Percentiles rank a stretch among this genome's conserved stretches.
Evolutionary conservation across 2,888 invertebrate genomes (phyloP).

Genomic region (Andrena hattorfiana): DNA sequence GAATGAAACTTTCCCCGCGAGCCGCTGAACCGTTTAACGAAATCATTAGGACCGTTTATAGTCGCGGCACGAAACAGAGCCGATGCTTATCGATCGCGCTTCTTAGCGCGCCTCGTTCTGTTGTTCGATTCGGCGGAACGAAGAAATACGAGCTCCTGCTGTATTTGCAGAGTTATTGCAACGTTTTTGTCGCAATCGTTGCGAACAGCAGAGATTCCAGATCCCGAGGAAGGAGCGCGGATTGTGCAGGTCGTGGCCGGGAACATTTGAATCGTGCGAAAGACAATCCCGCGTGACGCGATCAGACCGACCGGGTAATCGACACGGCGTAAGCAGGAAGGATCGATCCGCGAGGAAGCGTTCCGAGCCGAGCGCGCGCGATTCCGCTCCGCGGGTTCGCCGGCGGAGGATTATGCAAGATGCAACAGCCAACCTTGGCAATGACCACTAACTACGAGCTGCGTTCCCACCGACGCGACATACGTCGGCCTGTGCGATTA

Average conservation of each 20-base stretch:
- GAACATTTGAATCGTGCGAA: not conserved
- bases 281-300: not conserved
- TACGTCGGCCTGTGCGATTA: constrained; percentile 47
- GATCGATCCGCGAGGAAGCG: too few relatives aligned
- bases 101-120: not conserved
- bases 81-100: too few relatives aligned
- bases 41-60: constrained; percentile 6
- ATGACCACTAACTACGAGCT: constrained; percentile 62
- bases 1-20: not conserved
- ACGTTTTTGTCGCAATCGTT: not conserved
- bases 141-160: not conserved
- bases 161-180: not conserved
- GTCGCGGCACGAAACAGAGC: not conserved
- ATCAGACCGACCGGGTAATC: not conserved
- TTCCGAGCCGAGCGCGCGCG: constrained; percentile 6
- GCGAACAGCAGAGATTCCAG: too few relatives aligned
- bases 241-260: constrained; percentile 5
- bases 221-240: not conserved
- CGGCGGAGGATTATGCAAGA: constrained; percentile 64
- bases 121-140: not conserved
- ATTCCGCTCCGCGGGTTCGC: not conserved
- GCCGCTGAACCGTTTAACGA: not conserved
- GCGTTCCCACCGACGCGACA: constrained; percentile 15
- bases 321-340: not conserved
- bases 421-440: constrained; percentile 61